phyloP scores from a whole-genome alignment of 2,888 invertebrate genomes.

The Spilarctia lutea region DNA sequence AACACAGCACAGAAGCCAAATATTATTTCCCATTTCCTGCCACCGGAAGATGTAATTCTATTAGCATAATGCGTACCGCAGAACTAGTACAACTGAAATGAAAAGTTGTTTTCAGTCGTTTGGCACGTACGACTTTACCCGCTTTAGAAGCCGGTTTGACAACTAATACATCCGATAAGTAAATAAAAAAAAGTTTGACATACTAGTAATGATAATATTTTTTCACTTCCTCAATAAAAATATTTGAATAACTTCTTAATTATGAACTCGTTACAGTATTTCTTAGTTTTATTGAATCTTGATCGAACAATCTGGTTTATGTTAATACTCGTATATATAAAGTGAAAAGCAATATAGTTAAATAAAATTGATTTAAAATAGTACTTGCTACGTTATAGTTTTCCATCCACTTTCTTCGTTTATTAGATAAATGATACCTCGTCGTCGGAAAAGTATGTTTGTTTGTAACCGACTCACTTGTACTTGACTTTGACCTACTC shows the following conservation, averaged over 20 bases:
- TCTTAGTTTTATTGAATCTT: not conserved
- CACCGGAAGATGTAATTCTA: conserved; percentile 53
- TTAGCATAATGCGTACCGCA: conserved; percentile 60
- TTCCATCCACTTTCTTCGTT: not conserved
- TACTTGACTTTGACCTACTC: too few species aligned
- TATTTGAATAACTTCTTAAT: not conserved
- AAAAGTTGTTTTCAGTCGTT: conserved; percentile 68
- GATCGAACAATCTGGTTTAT: not conserved
- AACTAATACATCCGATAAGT: conserved; percentile 22
- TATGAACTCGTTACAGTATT: not conserved
- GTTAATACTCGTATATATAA: too few species aligned
- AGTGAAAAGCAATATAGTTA: too few species aligned
- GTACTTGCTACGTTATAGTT: not conserved
- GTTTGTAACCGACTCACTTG: too few species aligned
- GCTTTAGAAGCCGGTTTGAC: conserved; percentile 51
- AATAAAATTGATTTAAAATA: not conserved
- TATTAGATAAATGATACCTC: not conserved
- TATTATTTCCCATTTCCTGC: conserved; percentile 42
- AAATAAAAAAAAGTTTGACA: conserved; percentile 11
- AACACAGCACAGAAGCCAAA: conserved; percentile 49
- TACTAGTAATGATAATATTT: not conserved
- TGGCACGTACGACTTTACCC: conserved; percentile 34
- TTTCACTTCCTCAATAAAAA: not conserved
- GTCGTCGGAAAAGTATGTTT: not conserved
- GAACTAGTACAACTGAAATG: conserved; percentile 62